Conservation (phyloP, 2,113 vertebrate genomes). For the Pterophyllum scalare region DNA sequence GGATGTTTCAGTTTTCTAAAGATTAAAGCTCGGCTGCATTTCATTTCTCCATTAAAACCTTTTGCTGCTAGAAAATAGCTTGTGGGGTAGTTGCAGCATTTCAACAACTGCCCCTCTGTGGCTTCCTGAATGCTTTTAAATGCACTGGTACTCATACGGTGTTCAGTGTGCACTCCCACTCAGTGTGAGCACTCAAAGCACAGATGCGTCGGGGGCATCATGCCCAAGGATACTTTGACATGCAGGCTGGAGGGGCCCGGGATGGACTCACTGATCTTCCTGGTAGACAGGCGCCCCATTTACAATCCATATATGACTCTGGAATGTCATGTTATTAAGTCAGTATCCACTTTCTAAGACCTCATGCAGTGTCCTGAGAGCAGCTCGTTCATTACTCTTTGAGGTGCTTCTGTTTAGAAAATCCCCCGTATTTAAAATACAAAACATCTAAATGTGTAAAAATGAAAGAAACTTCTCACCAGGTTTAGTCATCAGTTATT, state of each 20-base stretch:
- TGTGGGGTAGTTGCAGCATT: too few relatives aligned
- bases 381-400: not conserved
- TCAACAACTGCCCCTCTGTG: not conserved
- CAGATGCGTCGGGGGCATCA: too few relatives aligned
- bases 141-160: not conserved
- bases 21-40: not conserved
- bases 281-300: not conserved
- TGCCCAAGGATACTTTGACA: too few relatives aligned
- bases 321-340: not conserved
- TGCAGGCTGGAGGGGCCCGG: not conserved
- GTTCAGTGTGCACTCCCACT: not conserved
- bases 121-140: not conserved
- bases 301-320: not conserved
- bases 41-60: not conserved
- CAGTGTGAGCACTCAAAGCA: not conserved
- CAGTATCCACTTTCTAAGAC: not conserved
- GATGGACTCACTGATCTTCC: not conserved
- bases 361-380: not conserved
- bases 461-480: not conserved
- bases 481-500: conserved; percentile 41
- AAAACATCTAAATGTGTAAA: not conserved
- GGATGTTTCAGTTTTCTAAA: not conserved
- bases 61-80: not conserved
- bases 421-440: too few relatives aligned
- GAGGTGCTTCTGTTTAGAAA: not conserved